phyloP scores from a whole-genome alignment of 1,140 invertebrate species.

The Leucophenga varia region DNA sequence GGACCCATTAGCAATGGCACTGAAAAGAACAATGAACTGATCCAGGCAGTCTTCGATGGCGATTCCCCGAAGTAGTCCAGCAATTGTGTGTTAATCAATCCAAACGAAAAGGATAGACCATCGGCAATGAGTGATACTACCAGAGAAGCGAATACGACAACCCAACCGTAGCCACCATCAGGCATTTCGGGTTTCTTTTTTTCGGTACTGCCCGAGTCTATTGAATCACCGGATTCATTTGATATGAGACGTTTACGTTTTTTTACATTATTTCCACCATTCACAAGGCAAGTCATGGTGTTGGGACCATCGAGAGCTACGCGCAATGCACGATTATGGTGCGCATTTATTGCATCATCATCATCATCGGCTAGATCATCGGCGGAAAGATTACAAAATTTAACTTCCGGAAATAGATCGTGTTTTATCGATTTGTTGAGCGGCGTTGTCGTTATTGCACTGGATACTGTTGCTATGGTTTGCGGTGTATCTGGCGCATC shows the following conservation, averaged over 20 bases:
- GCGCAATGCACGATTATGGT: constrained; percentile 24
- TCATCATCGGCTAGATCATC: constrained; percentile 34
- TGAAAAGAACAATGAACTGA: constrained; percentile 84
- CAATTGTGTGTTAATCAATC: constrained; percentile 84
- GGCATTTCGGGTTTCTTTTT: constrained; percentile 52
- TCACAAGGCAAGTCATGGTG: constrained; percentile 22
- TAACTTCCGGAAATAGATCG: constrained; percentile 51
- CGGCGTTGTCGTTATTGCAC: constrained; percentile 39
- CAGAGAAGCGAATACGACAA: constrained; percentile 82
- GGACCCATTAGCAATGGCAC: constrained; percentile 81
- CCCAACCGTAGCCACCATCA: constrained; percentile 70
- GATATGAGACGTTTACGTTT: constrained; percentile 49
- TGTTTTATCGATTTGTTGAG: constrained; percentile 47
- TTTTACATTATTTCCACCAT: constrained; percentile 27
- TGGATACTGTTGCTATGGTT: neutral
- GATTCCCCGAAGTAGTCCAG: constrained; percentile 79
- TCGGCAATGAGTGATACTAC: constrained; percentile 92
- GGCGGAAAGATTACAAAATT: constrained; percentile 48
- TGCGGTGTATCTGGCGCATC: neutral
- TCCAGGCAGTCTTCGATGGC: constrained; percentile 83
- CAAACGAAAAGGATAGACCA: constrained; percentile 91
- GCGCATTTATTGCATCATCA: neutral
- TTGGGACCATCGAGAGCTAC: constrained; percentile 32
- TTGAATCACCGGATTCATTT: constrained; percentile 49
- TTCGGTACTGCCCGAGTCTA: constrained; percentile 40